Base-by-base conservation (phyloP, 2,888 invertebrate species). In the Therioaphis trifolii region DNA sequence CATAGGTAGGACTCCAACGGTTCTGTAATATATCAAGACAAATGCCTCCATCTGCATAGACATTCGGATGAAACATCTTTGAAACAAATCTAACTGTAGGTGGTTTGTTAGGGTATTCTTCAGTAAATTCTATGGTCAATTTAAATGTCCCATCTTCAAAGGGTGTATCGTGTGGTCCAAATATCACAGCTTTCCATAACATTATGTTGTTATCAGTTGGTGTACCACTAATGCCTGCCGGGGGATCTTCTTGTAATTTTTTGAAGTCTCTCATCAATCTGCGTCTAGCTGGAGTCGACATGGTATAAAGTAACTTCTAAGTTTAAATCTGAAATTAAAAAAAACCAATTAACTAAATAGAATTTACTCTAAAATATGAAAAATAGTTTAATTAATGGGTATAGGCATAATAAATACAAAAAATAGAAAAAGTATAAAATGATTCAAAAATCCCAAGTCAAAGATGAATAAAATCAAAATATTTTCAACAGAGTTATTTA, bases 101-200 rank as follows among this genome's bases (percentile, higher is more conserved):
- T 87, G 99, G 99, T 92, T 99, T 99, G 90, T 99, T 99, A 86
- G 99, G 99, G 90, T 99, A 99, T 91, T 99, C 99, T 92, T 99
- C 99, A 88, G 98, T 99, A 90, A 99, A 99, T 92, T 99, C 99
- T 92, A 99, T 96, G 87, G 98, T 98, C 89, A 99, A 92, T 91
- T 99, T 99, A 90, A 99, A 99, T 86, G 99, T 99, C 86, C 99
- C 99, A 92, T 99, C 99, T 91, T 99, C 99, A 90, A 99, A 96
- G 66, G 96, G 96, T 87, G 96, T 96, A 90, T 99, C 99, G 90
- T 98, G 97, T 88, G 98, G 98, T 88, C 99, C 99, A 91, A 99
- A 99, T 92, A 99, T 99, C 89, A 99, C 98, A 89, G 99, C 99
- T 92, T 99, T 99, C 99, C 99, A 99, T 90, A 99, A 95, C 96